A percentile compares a stretch with the other conserved stretches of the same genome.
phyloP scores from a whole-genome alignment of 2,888 invertebrate species.

The Nephrotoma flavescens region DNA sequence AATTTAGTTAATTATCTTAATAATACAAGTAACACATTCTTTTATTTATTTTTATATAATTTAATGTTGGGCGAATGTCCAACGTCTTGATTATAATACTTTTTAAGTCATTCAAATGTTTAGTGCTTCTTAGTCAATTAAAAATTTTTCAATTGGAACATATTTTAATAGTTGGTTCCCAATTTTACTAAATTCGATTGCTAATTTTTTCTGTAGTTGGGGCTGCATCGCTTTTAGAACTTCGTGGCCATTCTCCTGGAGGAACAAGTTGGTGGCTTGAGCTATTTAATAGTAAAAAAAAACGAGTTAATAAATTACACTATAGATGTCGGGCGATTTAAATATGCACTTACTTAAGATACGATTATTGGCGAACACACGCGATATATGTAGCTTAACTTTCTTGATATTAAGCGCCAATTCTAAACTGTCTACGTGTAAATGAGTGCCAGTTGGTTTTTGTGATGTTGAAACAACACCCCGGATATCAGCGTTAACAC shows the following conservation, averaged over 20 bases:
- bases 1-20: neutral
- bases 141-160: constrained; percentile 46
- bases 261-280: constrained; percentile 55
- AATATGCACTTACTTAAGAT: constrained; percentile 43
- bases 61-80: neutral
- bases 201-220: constrained; percentile 47
- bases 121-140: constrained; percentile 21
- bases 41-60: neutral
- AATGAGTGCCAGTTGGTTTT: constrained; percentile 35
- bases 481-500: constrained; percentile 40
- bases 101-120: neutral
- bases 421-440: constrained; percentile 45
- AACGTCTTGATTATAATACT: neutral
- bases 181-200: constrained; percentile 44
- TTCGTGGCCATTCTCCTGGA: constrained; percentile 52
- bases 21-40: neutral
- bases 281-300: constrained; percentile 30
- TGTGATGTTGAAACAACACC: constrained; percentile 39
- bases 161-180: constrained; percentile 49
- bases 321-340: neutral
- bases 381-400: constrained; percentile 46
- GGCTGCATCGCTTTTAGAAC: constrained; percentile 54
- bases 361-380: constrained; percentile 51
- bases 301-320: constrained; percentile 8
- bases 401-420: constrained; percentile 45